Conservation (phyloP, 1,140 invertebrate species). For the Subanguina moxae region DNA sequence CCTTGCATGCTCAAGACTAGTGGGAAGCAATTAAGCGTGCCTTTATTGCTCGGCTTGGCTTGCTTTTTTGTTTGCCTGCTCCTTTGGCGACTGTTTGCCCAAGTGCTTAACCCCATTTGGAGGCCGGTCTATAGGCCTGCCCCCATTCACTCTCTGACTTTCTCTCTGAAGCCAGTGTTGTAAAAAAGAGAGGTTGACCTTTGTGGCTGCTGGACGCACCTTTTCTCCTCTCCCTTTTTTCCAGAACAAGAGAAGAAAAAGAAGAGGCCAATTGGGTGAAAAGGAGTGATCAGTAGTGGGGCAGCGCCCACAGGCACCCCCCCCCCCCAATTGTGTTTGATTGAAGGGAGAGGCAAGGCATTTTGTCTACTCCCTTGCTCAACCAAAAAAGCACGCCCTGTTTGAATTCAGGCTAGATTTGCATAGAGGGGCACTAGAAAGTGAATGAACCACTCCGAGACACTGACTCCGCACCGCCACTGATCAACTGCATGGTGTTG, state of each 20-base stretch:
- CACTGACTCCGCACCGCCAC: not conserved
- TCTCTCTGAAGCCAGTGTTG: too few species aligned
- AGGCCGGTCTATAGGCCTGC: not conserved
- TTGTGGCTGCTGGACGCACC: not conserved
- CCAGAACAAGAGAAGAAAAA: not conserved
- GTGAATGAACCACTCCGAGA: not conserved
- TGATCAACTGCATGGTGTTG: not conserved
- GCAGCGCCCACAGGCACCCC: not conserved
- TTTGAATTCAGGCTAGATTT: slow-evolving; percentile 1
- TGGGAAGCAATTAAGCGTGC: too few species aligned
- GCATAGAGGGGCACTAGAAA: not conserved
- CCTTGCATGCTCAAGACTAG: too few species aligned
- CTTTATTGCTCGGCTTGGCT: too few species aligned
- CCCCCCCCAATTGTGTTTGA: not conserved
- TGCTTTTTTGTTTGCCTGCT: not conserved
- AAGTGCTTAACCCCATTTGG: slow-evolving; percentile 9
- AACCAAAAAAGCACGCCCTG: slow-evolving; percentile 5
- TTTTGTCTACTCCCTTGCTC: not conserved
- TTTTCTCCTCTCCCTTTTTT: too few species aligned
- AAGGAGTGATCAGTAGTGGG: not conserved
- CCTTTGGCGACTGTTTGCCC: not conserved
- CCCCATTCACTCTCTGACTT: not conserved
- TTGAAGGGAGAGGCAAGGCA: not conserved
- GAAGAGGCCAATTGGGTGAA: not conserved
- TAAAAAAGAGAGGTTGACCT: not conserved